These are phyloP conservation scores for Tokudaia tokunoshimensis DNA, from an alignment of 2,797 vertebrate species.

Conservation along the genomic window DNA sequence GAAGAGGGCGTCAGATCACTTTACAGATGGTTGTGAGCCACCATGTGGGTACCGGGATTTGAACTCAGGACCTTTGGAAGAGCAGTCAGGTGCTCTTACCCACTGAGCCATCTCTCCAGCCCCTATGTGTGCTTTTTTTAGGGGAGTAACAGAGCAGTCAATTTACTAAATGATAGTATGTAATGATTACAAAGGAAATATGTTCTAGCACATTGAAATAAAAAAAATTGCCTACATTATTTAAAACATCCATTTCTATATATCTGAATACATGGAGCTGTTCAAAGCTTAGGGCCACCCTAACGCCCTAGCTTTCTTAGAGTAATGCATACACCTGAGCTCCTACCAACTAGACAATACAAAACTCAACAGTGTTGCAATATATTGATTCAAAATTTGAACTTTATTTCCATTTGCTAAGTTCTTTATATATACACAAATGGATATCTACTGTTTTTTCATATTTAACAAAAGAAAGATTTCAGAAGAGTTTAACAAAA, in stretches of 20 bases:
- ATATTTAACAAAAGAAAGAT: constrained; percentile 50
- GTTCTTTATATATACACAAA: constrained; percentile 26
- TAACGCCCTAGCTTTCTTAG: constrained; percentile 26
- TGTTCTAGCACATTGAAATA: constrained; percentile 26
- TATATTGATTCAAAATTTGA: neutral
- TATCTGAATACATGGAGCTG: neutral
- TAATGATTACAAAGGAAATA: constrained; percentile 21
- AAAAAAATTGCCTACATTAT: constrained; percentile 60
- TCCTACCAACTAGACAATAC: neutral
- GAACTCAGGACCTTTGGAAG: too few species aligned
- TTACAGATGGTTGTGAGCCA: too few species aligned
- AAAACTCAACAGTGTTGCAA: constrained; percentile 55
- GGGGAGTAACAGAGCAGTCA: neutral
- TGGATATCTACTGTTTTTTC: neutral
- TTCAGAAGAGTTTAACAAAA: constrained; percentile 54
- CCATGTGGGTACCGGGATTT: too few species aligned
- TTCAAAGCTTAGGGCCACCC: constrained; percentile 23
- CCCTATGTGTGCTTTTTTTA: neutral
- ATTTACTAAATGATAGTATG: constrained; percentile 5
- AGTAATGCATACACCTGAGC: neutral
- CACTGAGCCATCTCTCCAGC: too few species aligned
- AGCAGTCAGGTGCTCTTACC: too few species aligned
- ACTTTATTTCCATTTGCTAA: constrained; percentile 46
- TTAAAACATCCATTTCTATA: constrained; percentile 41
- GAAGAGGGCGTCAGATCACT: too few species aligned